These are phyloP conservation scores for Caenorhabditis wallacei DNA, from an alignment of 2,888 invertebrate genomes.

Conservation along the genomic window DNA sequence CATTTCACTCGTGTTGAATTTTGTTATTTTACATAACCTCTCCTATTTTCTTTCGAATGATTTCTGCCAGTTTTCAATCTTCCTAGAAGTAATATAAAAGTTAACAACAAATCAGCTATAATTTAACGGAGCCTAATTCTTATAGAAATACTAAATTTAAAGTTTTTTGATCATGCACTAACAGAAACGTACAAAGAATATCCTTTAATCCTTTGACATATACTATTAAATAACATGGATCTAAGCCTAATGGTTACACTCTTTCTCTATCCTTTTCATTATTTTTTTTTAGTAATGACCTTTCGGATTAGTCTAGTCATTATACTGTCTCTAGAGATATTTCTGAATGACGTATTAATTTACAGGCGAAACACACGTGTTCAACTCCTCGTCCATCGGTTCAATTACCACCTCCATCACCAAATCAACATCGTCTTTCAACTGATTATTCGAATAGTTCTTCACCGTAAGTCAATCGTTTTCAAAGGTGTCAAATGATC, in stretches of 20 bases:
- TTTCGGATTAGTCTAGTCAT: not conserved
- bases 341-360: no score
- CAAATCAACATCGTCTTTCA: constrained; percentile 49
- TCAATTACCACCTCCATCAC: constrained; percentile 53
- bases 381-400: constrained; percentile 62
- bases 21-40: constrained; percentile 5
- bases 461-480: constrained; percentile 55
- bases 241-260: not conserved
- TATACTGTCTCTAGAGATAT: not conserved
- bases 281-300: not conserved
- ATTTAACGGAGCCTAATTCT: no score
- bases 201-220: not conserved
- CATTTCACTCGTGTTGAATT: constrained; percentile 33
- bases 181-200: no score
- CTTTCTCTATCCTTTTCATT: not conserved
- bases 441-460: constrained; percentile 57
- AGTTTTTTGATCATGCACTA: no score
- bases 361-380: constrained; percentile 61
- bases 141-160: no score
- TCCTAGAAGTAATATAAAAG: no score
- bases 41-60: not conserved
- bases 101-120: no score
- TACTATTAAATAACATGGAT: not conserved
- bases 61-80: not conserved
- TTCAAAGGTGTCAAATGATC: not conserved